Base-by-base conservation (phyloP, 2,113 vertebrate species). In the Orientallactaga bullata region DNA sequence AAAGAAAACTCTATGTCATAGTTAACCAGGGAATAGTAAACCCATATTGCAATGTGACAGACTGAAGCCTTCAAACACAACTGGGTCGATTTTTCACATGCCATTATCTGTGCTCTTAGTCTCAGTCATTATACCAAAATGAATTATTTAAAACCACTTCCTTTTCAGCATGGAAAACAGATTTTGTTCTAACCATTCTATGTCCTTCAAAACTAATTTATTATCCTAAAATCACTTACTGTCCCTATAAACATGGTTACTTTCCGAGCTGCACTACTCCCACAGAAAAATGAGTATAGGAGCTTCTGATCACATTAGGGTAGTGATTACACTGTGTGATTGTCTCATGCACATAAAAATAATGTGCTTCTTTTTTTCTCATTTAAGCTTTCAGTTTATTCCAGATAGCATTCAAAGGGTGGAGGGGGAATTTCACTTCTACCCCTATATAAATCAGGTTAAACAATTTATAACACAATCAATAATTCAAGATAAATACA, bases 401-500 rank as follows among this genome's bases (percentile, higher is more conserved):
- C 26, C 32, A 39, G 20, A 17, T 10, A 80, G 65, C 68, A 51
- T 21, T 39, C 9, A 39, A 47, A 68, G 30, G 47, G 39, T 26
- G 51, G 61, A 51, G 39, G 8, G 12, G 23, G 51, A 55, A 58
- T 39, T 73, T 32, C 15, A 32, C 6, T 18, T 58, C 42, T 13
- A 12, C 6, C 15, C 20, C 66, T 51, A 28, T 23, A 74, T 30
- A 92, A 71, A 63, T 47, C 55, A 89, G 82, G 35, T 83, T 65
- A 76, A 66, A 60, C 3, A 65, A 82, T 88, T 76, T 85, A 60
- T 12, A 89, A 58, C 32, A 81, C 9, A 80, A 51, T 84, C 23
- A 82, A 68, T 60, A 80, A 86, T 84, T 13, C 30, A 87, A 69
- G 42, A 77, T 28, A 85, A 88, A 66, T 89, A 58, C 20, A 72